phyloP scores from a whole-genome alignment of 2,113 vertebrate genomes.

The Forbesichthys papilliferus region DNA sequence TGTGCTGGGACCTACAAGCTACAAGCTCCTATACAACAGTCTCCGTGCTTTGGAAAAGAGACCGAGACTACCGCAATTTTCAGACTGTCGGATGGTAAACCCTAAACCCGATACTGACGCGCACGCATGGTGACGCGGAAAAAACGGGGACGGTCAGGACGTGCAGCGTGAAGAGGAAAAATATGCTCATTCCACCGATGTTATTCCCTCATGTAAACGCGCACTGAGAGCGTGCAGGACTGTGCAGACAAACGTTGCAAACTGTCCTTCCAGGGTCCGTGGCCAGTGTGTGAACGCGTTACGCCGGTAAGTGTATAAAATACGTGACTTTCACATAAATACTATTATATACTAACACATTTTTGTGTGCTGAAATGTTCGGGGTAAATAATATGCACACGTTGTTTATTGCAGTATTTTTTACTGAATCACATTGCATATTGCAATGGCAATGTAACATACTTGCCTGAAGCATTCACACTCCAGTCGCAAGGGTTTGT shows the following conservation, averaged over 20 bases:
- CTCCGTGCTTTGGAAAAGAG: constrained; percentile 22
- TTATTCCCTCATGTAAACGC: constrained; percentile 80
- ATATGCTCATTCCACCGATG: constrained; percentile 75
- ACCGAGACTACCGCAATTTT: constrained; percentile 19
- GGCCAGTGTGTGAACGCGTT: constrained; percentile 62
- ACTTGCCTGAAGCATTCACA: constrained; percentile 2
- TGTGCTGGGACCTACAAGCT: not conserved
- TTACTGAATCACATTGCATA: not conserved
- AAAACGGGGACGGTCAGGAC: constrained; percentile 28
- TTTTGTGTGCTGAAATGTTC: not conserved
- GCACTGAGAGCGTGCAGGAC: constrained; percentile 65
- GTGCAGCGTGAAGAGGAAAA: constrained; percentile 15
- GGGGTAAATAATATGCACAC: not conserved
- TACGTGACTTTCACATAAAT: not conserved
- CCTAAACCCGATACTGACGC: constrained; percentile 37
- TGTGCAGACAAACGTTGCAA: constrained; percentile 48
- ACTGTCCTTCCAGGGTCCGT: constrained; percentile 30
- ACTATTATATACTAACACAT: too few relatives aligned
- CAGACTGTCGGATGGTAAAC: constrained; percentile 19
- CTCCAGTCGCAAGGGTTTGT: constrained; percentile 44
- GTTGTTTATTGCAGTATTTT: not conserved
- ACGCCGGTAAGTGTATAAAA: constrained; percentile 63
- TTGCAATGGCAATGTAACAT: not conserved
- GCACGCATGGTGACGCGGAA: constrained; percentile 22
- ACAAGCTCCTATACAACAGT: constrained; percentile 37